Evolutionary conservation across 2,113 vertebrate species (phyloP), one percentile per base, ranked within the genome.

Genomic region (Prochilodus magdalenae): DNA sequence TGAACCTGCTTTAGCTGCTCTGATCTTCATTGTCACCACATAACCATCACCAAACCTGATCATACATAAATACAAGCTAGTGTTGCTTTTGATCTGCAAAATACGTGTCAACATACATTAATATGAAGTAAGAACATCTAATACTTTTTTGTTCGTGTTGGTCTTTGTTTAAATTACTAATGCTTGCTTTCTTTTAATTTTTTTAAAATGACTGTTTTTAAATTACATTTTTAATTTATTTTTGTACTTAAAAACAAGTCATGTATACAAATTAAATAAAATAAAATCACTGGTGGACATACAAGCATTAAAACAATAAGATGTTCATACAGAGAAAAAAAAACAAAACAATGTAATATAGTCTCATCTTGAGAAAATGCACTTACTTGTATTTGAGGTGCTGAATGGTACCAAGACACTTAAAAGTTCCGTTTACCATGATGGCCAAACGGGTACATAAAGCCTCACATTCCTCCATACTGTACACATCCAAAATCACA

Each of bases 401-500:
- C 88, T 99, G 97, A 88, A 96, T 98, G 85, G 97, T 97, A 20
- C 97, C 98, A 79, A 99, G 91, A 91, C 97, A 99, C 89, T 96
- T 98, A 90, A 99, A 98, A 27, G 95, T 92, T n/a, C 97, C 97
- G 30, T 96, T 97, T 80, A 98, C 97, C 97, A 99, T 98, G 93
- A 99, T 98, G 89, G 96, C 98, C 85, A 98, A 90, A 72, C 97
- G 96, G 5, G 97, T 98, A 75, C 97, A 99, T 75, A 99, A 94
- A 0, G 96, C 97, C 87, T 99, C 98, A 86, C 97, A 98, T 90
- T 99, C 98, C 92, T 99, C 98, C 97, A 99, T 98, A 69, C 97
- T 99, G 89, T 73, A 76, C 40, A 44, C 40, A 44, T 11, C 40
- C 40, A 63, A 79, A 85, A 78, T 62, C 63, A 60, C 20, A 10